Evolutionary conservation across 2,888 invertebrate species (phyloP).

Genomic region (Fragum fragum): DNA sequence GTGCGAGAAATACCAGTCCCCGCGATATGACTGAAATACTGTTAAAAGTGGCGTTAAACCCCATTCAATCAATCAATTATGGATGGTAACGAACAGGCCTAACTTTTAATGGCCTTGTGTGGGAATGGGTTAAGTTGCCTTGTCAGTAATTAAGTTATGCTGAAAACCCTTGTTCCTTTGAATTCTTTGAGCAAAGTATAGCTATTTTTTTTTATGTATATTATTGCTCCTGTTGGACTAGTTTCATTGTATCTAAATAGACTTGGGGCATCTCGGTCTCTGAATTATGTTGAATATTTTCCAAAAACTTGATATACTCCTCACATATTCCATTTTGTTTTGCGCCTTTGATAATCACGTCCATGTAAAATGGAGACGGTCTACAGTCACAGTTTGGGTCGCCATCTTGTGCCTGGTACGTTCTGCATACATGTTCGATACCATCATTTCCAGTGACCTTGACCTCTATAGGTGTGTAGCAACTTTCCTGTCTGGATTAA

Average conservation of each 20-base stretch:
- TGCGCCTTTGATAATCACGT: slow-evolving; percentile 92
- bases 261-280: slow-evolving; percentile 14
- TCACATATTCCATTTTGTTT: slow-evolving; percentile 91
- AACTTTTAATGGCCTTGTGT: no score
- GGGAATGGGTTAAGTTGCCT: no score
- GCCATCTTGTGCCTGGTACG: slow-evolving; percentile 89
- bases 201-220: no score
- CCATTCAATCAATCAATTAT: no score
- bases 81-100: no score
- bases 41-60: no score
- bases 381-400: slow-evolving; percentile 83
- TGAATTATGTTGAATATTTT: slow-evolving; percentile 88
- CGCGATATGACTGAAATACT: no score
- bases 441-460: slow-evolving; percentile 89
- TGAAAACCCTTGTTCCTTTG: no score
- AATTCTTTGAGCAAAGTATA: no score
- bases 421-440: slow-evolving; percentile 88
- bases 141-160: no score
- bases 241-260: slow-evolving; percentile 31
- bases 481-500: slow-evolving; percentile 90
- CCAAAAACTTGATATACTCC: slow-evolving; percentile 91
- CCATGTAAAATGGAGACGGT: slow-evolving; percentile 92
- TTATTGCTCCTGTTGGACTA: background rate
- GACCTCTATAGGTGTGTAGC: slow-evolving; percentile 91
- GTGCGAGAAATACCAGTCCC: no score